Base-by-base conservation (phyloP, 2,888 invertebrate genomes). In the Phragmatobia fuliginosa region DNA sequence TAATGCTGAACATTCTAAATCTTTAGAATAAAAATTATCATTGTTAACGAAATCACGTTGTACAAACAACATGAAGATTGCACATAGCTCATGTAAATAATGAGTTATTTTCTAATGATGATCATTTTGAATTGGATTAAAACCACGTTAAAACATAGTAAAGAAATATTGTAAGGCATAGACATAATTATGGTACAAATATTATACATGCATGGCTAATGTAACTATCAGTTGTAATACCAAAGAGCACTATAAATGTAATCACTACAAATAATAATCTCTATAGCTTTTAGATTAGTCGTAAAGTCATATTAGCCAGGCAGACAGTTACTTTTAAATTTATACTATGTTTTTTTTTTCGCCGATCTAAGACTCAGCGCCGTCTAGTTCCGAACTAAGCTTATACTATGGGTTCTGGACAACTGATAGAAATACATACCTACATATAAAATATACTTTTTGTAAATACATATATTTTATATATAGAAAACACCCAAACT, bases 171-270 rank as follows among this genome's bases (percentile, higher is more conserved):
- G 59, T 70, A 60, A 69, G 38, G 28, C 16, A 18, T 38, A 68
- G 25, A 41, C 61, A n/a, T n/a, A n/a, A n/a, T n/a, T 33, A 31
- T 10, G 60, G 61, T 70, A 25, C n/a, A 7, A 7, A 16, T 71
- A 68, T 70, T 65, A 58, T 70, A 52, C 18, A 36, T 64, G 52
- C n/a, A 5, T 32, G 21, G 6, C 36, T 14, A 61, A 11, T 16
- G 38, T 28, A 25, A 21, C 28, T 65, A 49, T 56, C 41, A 38
- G 66, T 68, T 72, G 73, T 65, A 72, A 68, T 67, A 70, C 67
- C 72, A 72, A 61, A 72, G 72, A 78, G 69, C 76, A 76, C 76
- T 79, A 1, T 38, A 14, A 11, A 79, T 75, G 80, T 70, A 63
- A 63, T 63, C 63, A 38, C 38, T 2, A 38, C 38, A 38, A 38